Conservation (phyloP, 2,113 vertebrate genomes). For the Limnothrissa miodon region DNA sequence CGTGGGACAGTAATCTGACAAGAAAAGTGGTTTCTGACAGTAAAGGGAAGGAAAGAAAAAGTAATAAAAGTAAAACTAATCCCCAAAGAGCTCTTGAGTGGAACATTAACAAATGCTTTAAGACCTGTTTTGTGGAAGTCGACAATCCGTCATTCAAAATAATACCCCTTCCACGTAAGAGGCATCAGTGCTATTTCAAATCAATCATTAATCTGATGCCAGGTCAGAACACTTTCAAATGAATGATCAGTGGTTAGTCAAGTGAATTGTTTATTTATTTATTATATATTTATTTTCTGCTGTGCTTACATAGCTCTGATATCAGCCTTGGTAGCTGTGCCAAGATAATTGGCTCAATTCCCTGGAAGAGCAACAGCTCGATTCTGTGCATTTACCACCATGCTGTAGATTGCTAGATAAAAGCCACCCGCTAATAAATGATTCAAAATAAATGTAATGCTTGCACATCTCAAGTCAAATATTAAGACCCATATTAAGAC, state of each 20-base stretch:
- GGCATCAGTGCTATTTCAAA: background rate
- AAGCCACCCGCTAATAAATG: background rate
- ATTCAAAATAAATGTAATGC: background rate
- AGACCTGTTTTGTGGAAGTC: background rate
- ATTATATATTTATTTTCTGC: background rate
- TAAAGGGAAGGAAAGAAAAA: background rate
- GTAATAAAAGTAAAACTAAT: background rate
- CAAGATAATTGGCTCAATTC: background rate
- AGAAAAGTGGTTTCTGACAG: background rate
- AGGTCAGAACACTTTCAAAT: background rate
- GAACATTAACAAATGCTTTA: background rate
- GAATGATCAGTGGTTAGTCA: background rate
- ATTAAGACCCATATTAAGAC: background rate
- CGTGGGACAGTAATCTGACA: too few relatives aligned
- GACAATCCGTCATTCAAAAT: background rate
- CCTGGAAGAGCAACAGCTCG: background rate
- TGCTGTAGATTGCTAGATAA: background rate
- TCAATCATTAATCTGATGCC: background rate
- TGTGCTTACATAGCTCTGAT: background rate
- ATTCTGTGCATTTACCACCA: background rate
- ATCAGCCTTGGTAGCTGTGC: background rate
- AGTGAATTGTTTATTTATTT: background rate
- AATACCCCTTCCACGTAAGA: background rate
- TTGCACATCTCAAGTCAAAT: background rate
- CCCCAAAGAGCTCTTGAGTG: background rate